Conservation (phyloP, 2,888 invertebrate species). For the Brachyptera putata region DNA sequence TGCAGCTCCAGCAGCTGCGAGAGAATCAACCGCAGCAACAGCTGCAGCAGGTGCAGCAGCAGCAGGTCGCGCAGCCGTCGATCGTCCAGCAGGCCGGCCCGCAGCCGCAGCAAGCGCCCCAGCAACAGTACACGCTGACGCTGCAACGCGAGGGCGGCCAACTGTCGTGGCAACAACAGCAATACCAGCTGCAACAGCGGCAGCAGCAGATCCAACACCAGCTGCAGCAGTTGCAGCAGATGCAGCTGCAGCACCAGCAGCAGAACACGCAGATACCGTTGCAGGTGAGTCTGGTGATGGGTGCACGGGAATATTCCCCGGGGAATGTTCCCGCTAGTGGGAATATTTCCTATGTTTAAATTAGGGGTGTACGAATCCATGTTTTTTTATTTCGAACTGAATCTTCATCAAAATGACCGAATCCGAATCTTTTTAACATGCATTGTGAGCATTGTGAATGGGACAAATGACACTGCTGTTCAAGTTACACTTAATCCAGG, state of each 20-base stretch:
- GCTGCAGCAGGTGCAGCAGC: constrained; percentile 39
- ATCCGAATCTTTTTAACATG: too few species aligned
- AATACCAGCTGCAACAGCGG: constrained; percentile 45
- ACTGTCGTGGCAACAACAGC: constrained; percentile 25
- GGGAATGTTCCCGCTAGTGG: too few species aligned
- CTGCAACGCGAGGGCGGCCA: constrained; percentile 40
- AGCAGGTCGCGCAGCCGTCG: constrained; percentile 30
- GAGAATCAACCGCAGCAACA: constrained; percentile 39
- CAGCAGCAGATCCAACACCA: constrained; percentile 40
- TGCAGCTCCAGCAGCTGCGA: constrained; percentile 38
- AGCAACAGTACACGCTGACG: constrained; percentile 42
- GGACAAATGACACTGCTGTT: too few species aligned
- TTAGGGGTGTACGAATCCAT: too few species aligned
- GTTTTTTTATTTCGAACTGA: too few species aligned
- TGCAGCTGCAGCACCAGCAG: constrained; percentile 35
- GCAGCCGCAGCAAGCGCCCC: constrained; percentile 36
- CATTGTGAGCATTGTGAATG: too few species aligned
- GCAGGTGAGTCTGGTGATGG: too few species aligned
- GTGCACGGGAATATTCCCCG: too few species aligned
- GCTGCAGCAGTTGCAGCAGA: constrained; percentile 32
- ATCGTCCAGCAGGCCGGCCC: constrained; percentile 31
- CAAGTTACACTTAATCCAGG: too few species aligned
- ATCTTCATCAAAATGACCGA: too few species aligned
- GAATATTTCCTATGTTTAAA: too few species aligned
- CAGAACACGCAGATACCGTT: constrained; percentile 39